phyloP scores from a whole-genome alignment of 2,888 invertebrate genomes.

The Cerastis rubricosa region DNA sequence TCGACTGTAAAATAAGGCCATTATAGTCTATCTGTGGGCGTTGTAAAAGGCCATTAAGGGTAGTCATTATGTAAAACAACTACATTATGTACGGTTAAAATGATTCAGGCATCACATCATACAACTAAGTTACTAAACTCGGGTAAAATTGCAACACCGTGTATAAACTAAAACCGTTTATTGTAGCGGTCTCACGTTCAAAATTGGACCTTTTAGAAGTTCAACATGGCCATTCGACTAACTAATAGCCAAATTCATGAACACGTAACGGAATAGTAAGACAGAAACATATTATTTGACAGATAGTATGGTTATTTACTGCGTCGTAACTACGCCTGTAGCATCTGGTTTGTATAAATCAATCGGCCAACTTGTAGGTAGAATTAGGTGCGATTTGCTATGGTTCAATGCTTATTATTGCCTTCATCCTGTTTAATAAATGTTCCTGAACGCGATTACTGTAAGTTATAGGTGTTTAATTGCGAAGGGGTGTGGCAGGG shows the following conservation, averaged over 20 bases:
- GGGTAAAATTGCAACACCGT: background rate
- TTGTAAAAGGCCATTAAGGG: constrained; percentile 2
- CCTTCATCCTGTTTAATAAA: constrained; percentile 57
- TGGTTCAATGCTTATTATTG: constrained; percentile 50
- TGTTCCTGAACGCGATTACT: constrained; percentile 35
- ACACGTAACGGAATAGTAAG: constrained; percentile 41
- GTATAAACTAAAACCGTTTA: background rate
- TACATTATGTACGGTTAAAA: constrained; percentile 10
- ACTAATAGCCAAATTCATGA: constrained; percentile 28
- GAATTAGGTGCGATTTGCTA: constrained; percentile 49
- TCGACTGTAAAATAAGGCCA: background rate
- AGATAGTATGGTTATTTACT: constrained; percentile 55
- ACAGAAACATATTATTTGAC: constrained; percentile 57
- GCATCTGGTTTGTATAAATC: constrained; percentile 65
- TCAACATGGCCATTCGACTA: constrained; percentile 9
- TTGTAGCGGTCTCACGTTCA: constrained; percentile 2
- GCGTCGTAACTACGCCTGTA: constrained; percentile 36
- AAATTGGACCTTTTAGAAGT: constrained; percentile 11
- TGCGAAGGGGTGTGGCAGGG: constrained; percentile 19
- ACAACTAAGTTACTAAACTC: background rate
- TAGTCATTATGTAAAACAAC: constrained; percentile 2
- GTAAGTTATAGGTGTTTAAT: constrained; percentile 37
- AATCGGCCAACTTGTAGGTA: constrained; percentile 51
- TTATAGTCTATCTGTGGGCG: background rate
- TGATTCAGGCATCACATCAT: background rate